These are phyloP conservation scores for Carassius auratus DNA, from an alignment of 2,113 vertebrate species.

Conservation along the genomic window DNA sequence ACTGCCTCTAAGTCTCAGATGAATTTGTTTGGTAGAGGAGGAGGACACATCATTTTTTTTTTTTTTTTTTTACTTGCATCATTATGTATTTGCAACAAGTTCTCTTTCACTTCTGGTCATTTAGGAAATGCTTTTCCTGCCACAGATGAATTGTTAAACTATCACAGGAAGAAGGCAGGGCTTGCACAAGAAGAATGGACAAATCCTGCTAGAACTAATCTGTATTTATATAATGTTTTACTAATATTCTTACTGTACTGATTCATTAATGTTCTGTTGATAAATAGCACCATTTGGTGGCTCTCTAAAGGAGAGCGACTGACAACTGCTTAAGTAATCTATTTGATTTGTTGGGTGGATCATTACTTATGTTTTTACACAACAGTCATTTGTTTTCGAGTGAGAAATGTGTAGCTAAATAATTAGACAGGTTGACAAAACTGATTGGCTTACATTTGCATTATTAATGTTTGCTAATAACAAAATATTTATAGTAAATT, in stretches of 20 bases:
- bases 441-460: not conserved
- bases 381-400: too few species aligned
- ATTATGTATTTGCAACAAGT: slow-evolving; percentile 22
- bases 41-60: not conserved
- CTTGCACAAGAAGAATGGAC: not conserved
- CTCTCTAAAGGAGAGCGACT: too few species aligned
- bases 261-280: not conserved
- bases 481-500: not conserved
- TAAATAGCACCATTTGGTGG: too few species aligned
- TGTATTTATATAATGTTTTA: not conserved
- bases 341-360: too few species aligned
- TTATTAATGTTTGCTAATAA: not conserved
- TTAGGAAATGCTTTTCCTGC: slow-evolving; percentile 32
- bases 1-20: not conserved
- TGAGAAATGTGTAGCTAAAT: too few species aligned
- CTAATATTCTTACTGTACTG: not conserved
- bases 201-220: not conserved
- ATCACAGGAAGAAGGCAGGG: slow-evolving; percentile 8
- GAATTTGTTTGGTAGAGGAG: not conserved
- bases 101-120: slow-evolving; percentile 7
- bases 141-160: slow-evolving; percentile 11
- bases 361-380: too few species aligned
- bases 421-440: not conserved
- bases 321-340: too few species aligned
- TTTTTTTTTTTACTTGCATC: slow-evolving; percentile 1